Percentiles rank a stretch among this genome's conserved stretches.
Conservation (phyloP, 2,113 vertebrate genomes). For the Podocnemis expansa region DNA sequence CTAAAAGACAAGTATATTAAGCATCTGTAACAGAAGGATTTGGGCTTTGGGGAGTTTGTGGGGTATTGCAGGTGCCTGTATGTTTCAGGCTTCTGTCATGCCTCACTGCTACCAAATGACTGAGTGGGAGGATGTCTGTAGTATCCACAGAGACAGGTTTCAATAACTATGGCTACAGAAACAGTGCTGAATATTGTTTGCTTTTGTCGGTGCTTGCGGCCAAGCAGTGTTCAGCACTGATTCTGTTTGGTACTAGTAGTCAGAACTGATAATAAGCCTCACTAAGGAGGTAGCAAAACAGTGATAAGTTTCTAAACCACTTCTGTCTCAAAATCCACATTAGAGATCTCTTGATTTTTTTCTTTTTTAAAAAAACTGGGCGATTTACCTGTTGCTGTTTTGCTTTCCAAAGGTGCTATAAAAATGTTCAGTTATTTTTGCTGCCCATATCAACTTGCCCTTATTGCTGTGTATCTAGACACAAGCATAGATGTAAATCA, state of each 20-base stretch:
- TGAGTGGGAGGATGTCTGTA: background rate
- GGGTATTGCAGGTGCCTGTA: background rate
- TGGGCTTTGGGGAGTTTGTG: background rate
- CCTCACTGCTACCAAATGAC: background rate
- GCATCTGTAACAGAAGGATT: too few species aligned
- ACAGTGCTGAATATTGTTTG: background rate
- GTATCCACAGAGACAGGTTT: background rate
- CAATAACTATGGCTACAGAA: background rate
- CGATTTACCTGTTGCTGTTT: background rate
- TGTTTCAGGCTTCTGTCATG: background rate
- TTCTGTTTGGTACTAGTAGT: background rate
- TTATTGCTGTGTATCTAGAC: background rate
- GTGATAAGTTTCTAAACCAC: background rate
- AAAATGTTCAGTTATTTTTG: background rate
- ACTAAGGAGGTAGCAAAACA: background rate
- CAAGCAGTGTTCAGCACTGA: background rate
- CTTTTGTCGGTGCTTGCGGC: background rate
- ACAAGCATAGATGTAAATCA: background rate
- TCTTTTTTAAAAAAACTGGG: background rate
- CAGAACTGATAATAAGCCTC: background rate
- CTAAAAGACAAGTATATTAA: too few species aligned
- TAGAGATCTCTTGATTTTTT: background rate
- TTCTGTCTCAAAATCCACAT: constrained; percentile 14
- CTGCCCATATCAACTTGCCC: fast-evolving
- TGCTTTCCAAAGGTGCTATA: background rate